Percentiles rank a stretch among this genome's conserved stretches.
These are phyloP conservation scores for Perognathus longimembris DNA, from an alignment of 2,113 vertebrate species.

Conservation along the genomic window DNA sequence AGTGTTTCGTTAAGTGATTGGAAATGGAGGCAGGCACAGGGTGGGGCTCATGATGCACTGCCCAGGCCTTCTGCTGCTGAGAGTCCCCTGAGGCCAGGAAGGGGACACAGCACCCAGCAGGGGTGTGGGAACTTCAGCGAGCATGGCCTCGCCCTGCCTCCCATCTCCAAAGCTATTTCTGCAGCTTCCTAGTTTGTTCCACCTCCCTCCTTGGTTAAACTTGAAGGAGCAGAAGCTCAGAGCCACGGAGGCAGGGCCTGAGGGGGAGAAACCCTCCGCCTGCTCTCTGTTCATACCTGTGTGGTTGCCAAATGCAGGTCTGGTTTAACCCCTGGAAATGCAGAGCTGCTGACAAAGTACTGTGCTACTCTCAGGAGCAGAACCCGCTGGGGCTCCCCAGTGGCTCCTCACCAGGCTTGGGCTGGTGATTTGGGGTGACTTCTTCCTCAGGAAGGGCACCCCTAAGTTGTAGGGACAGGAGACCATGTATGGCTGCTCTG, in stretches of 20 bases:
- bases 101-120: neutral
- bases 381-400: neutral
- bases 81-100: neutral
- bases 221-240: neutral
- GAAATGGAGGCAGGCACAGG: neutral
- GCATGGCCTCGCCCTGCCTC: neutral
- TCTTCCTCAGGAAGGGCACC: neutral
- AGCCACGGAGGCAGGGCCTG: neutral
- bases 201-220: neutral
- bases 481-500: fast-evolving
- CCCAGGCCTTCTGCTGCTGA: neutral
- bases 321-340: neutral
- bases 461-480: neutral
- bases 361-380: neutral
- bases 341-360: fast-evolving
- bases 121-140: neutral
- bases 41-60: fast-evolving
- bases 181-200: neutral
- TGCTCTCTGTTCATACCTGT: too few relatives aligned
- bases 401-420: neutral
- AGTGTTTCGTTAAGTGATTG: too few relatives aligned
- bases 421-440: neutral
- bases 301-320: neutral
- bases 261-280: neutral
- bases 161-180: constrained; percentile 51